These are phyloP conservation scores for Phlogophora meticulosa DNA, from an alignment of 2,888 invertebrate species.

Conservation along the genomic window DNA sequence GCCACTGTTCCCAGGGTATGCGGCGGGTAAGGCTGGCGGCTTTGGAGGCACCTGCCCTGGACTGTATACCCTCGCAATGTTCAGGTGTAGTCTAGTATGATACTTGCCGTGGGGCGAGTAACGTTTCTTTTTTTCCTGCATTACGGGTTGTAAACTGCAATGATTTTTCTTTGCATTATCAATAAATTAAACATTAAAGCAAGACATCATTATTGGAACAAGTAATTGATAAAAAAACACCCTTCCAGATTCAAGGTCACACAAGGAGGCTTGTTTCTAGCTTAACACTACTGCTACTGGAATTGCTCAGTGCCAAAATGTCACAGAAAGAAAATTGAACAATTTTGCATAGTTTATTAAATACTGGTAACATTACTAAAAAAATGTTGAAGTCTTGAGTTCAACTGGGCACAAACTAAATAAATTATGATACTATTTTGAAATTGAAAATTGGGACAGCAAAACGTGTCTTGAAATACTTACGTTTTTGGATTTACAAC, in stretches of 20 bases:
- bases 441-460: background rate
- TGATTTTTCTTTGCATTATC: constrained; percentile 5
- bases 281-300: too few species aligned
- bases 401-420: background rate
- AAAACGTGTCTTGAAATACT: constrained; percentile 26
- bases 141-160: constrained; percentile 40
- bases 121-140: constrained; percentile 37
- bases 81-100: constrained; percentile 60
- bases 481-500: constrained; percentile 29
- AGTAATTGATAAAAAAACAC: background rate
- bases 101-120: constrained; percentile 34
- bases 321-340: too few species aligned
- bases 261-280: background rate
- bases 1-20: constrained; percentile 1
- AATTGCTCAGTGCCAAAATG: background rate
- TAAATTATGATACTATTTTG: background rate
- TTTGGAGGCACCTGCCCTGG: constrained; percentile 31
- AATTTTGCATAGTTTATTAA: background rate
- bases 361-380: background rate
- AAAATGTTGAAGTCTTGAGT: background rate
- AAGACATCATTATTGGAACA: background rate
- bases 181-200: background rate
- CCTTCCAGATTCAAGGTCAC: background rate
- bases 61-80: constrained; percentile 62
- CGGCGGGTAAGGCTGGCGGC: constrained; percentile 2